Percentiles rank a stretch among this genome's conserved stretches.
Conservation (phyloP, 2,113 vertebrate species). For the Elgaria multicarinata region DNA sequence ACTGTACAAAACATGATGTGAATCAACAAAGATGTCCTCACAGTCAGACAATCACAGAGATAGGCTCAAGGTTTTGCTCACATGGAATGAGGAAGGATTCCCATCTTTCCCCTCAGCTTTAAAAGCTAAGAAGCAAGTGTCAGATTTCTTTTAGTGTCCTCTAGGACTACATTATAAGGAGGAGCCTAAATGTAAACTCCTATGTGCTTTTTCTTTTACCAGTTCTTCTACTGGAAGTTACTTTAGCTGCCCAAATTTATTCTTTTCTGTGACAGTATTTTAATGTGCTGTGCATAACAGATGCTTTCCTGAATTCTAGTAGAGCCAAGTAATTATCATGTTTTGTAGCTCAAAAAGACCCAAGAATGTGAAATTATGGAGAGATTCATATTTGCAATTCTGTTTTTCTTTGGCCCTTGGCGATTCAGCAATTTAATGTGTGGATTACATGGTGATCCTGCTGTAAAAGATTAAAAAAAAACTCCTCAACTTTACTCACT, state of each 20-base stretch:
- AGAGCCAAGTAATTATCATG: background rate
- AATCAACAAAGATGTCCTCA: accelerated
- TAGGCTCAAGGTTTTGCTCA: background rate
- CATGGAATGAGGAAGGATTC: background rate
- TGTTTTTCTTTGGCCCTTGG: background rate
- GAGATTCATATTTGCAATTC: background rate
- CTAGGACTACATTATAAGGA: background rate
- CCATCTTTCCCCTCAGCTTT: background rate
- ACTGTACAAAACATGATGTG: background rate
- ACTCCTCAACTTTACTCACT: background rate
- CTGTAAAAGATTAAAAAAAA: background rate
- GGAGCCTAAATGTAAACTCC: background rate
- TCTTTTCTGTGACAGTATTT: background rate
- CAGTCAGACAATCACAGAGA: background rate
- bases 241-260: background rate
- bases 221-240: background rate
- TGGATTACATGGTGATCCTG: background rate
- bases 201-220: too few species aligned
- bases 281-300: background rate
- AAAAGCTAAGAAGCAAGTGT: background rate
- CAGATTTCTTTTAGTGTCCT: background rate
- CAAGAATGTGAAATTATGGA: accelerated
- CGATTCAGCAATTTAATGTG: background rate
- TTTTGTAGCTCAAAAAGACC: background rate
- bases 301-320: background rate